Evolutionary conservation across 2,888 invertebrate species (phyloP).

Genomic region (Alloscopus bannaensis): DNA sequence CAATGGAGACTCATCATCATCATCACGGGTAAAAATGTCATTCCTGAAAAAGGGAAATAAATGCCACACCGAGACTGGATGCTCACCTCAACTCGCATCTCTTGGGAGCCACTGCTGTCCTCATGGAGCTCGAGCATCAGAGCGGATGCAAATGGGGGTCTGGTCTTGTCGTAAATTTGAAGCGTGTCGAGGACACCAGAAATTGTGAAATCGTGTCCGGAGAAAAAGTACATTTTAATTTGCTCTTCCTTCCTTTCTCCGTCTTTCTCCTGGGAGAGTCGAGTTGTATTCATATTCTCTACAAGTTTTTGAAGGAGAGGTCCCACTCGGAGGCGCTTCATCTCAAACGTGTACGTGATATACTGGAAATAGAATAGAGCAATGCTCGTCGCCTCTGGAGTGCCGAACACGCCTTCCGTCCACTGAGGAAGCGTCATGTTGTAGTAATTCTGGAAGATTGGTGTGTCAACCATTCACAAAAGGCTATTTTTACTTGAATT

Average conservation of each 20-base stretch:
- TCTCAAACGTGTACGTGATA: conserved; percentile 82
- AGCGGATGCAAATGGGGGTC: conserved; percentile 73
- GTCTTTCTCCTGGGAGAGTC: neutral
- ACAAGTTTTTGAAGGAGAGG: conserved; percentile 85
- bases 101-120: conserved; percentile 48
- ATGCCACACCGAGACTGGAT: neutral
- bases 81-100: conserved; percentile 39
- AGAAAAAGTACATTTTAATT: conserved; percentile 81
- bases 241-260: neutral
- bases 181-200: conserved; percentile 84
- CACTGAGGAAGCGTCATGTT: conserved; percentile 84
- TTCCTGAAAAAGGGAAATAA: neutral
- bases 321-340: conserved; percentile 84
- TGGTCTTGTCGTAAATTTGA: conserved; percentile 77
- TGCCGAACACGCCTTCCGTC: conserved; percentile 82
- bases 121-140: conserved; percentile 82
- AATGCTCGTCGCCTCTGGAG: conserved; percentile 80
- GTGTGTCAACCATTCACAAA: no score
- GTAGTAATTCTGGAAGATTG: conserved; percentile 78
- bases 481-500: neutral
- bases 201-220: conserved; percentile 88
- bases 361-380: conserved; percentile 81
- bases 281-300: conserved; percentile 77
- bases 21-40: neutral
- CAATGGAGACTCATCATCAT: no score